Evolutionary conservation across 2,113 vertebrate species (phyloP), one percentile per base, ranked within the genome.

Genomic region (Strigops habroptila): DNA sequence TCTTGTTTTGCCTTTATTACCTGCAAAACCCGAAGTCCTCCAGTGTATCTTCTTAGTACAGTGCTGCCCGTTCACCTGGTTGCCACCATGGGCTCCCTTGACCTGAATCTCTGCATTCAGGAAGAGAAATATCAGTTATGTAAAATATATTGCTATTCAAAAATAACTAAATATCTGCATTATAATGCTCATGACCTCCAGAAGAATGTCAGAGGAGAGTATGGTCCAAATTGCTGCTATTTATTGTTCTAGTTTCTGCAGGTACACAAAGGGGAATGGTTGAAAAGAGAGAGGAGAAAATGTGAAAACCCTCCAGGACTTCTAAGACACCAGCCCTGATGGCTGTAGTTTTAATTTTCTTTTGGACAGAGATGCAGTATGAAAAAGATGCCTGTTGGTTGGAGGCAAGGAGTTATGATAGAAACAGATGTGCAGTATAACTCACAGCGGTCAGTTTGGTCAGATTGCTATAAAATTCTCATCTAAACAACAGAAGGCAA

Each of bases 21-120:
- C 2, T 3, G 10, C n/a, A 16, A 21, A n/a, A 21, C 18, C 21
- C 10, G 14, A 85, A 53, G n/a, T 19, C 41, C 48, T 67, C 6
- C 7, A 23, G 23, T 0, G 1, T 10, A 3, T 24, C 49, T 30
- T 59, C 11, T 14, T n/a, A 4, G 10, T 1, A 12, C 8, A 59
- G 65, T 39, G n/a, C 37, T 60, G n/a, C 27, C n/a, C 35, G 18
- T 33, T 65, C 19, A 21, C 19, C 35, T 33, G 39, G 22, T 4
- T 53, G 48, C 7, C 30, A 4, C 70, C 33, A 11, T 13, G 27
- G 63, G 12, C 15, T 49, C 28, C 23, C n/a, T 65, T 60, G 46
- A 37, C 14, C 14, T 52, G 33, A 52, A 59, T 53, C 10, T 67
- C 24, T 67, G n/a, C 18, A 7, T 69, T 65, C 44, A 25, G 33